phyloP scores from a whole-genome alignment of 1,140 invertebrate genomes.

The Ruditapes philippinarum region DNA sequence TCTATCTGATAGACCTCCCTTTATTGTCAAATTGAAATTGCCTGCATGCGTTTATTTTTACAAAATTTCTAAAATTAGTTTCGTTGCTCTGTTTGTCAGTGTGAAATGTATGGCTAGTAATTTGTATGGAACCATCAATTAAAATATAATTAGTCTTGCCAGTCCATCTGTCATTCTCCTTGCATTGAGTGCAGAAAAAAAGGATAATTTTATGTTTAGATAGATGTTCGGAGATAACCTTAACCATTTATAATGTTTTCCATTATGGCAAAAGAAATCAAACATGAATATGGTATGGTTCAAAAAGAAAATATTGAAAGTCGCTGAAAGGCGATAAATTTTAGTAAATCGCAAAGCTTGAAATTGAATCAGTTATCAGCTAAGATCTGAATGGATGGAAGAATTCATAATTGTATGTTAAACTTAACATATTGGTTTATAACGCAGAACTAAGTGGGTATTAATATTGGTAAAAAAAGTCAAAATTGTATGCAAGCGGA shows the following conservation, averaged over 20 bases:
- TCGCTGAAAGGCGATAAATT: not conserved
- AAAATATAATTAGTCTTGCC: not conserved
- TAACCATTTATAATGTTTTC: slow-evolving; percentile 14
- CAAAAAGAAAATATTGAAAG: not conserved
- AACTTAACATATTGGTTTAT: slow-evolving; percentile 21
- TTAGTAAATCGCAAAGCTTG: not conserved
- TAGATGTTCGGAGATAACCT: slow-evolving; percentile 31
- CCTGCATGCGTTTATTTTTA: too few species aligned
- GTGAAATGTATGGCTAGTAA: not conserved
- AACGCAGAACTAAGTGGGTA: slow-evolving; percentile 29
- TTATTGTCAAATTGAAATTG: too few species aligned
- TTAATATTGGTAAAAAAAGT: slow-evolving; percentile 15
- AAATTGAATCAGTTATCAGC: slow-evolving; percentile 24
- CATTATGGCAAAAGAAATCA: not conserved
- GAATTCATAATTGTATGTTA: not conserved
- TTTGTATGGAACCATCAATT: slow-evolving; percentile 4
- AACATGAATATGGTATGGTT: not conserved
- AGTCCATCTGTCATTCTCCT: not conserved
- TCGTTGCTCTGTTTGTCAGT: too few species aligned
- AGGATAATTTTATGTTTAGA: slow-evolving; percentile 22
- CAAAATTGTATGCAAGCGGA: not conserved
- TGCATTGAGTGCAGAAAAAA: not conserved
- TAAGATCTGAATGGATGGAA: not conserved
- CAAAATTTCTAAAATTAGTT: too few species aligned
- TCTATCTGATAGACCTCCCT: too few species aligned